Evolutionary conservation across 2,888 invertebrate genomes (phyloP), one percentile per base, ranked within the genome.

Genomic region (Megaustenia siamemsis): DNA sequence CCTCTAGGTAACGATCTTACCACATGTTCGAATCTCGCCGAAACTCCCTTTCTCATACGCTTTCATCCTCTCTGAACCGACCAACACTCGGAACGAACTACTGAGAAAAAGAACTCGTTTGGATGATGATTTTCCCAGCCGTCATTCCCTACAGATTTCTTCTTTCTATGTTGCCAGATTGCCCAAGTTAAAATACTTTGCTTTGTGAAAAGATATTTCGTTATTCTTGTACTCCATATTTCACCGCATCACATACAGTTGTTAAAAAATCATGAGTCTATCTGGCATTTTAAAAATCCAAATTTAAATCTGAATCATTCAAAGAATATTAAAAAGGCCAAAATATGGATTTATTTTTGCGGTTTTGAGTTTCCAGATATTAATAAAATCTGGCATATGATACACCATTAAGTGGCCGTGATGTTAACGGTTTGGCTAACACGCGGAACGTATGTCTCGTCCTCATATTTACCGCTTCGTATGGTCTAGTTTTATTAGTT

Each of bases 401-500:
- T 76, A 76, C 38, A 24, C 56, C 38, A 24, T 56, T 49, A 60
- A 49, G 49, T 43, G 56, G 32, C 45, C 35, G 1, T 68, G 63
- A 71, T 38, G 53, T 71, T 81, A 71, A 56, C 81, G 56, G 32
- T 56, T 73, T 60, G n/a, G 73, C 82, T 56, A 63, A 73, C 73
- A 82, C 43, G 40, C 24, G 43, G 35, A 73, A 75, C 60, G 82
- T 32, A 24, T 38, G 66, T 76, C 76, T 28, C 66, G 21, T 38
- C 49, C 32, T 45, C 28, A 66, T 66, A 76, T 75, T 56, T 83
- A 76, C 75, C 83, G 83, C 76, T 49, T 76, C 76, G 68, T 28
- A 53, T 43, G 45, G 28, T 21, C 15, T 21, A 66, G 49, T n/a
- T 83, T 83, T 83, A 83, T 83, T 83, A 83, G 83, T 83, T 83